Evolutionary conservation across 2,797 vertebrate species (phyloP), one percentile per base, ranked within the genome.

Genomic region (Falco columbarius): DNA sequence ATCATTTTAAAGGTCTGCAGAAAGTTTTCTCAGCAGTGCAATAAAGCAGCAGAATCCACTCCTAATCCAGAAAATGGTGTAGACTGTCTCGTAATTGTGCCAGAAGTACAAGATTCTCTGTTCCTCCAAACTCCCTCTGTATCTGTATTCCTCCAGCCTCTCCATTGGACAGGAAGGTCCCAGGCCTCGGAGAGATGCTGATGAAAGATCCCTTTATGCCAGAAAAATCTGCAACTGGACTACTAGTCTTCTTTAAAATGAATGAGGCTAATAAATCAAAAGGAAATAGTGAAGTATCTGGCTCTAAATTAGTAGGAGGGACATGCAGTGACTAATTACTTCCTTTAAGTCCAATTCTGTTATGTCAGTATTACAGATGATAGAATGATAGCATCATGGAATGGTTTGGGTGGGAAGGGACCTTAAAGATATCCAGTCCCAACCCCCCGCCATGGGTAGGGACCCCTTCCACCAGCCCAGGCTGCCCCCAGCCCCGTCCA

Each of bases 381-480:
- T 4, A 46, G 38, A 65, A 72, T 21, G 14, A 27, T 7, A 83
- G n/a, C 5, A 55, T 54, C 14, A 26, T 10, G 46, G 47, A 70
- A 10, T 18, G 32, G 9, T 9, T 66, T 62, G 23, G 1, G 7
- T 36, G 58, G 21, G 16, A 76, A 71, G 0, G 8, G 8, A 22
- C 7, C 11, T 72, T 17, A 30, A 59, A 55, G 29, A 12, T 4
- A 36, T 14, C 7, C 2, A 30, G 8, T 58, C 8, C n/a, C 29
- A 68, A 16, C 0, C 1, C 7, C 14, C 15, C 46, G 30, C 11
- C 10, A 2, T 15, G 14, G 10, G 0, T 40, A 68, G 49, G 23
- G 21, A 79, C 30, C 75, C 0, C 4, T 67, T 34, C 12, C 20
- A 42, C 6, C 1, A 9, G 4, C 3, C 1, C 18, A 81, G 12